phyloP scores from a whole-genome alignment of 2,797 vertebrate genomes.

The Halcyon chelicuti region DNA sequence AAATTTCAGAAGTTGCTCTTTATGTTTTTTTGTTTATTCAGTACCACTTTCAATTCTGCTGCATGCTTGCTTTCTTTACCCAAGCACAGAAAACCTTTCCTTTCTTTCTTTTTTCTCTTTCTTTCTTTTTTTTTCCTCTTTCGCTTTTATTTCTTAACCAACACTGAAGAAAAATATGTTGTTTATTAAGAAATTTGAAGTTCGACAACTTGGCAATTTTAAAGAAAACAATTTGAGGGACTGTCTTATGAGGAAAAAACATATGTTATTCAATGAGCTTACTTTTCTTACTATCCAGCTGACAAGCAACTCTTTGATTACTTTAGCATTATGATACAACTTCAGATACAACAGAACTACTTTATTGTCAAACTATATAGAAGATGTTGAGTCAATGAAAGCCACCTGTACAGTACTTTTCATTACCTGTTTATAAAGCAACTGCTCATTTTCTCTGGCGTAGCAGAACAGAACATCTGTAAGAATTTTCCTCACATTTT shows the following conservation, averaged over 20 bases:
- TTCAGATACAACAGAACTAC: constrained; percentile 69
- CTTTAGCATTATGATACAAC: constrained; percentile 67
- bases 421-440: constrained; percentile 98
- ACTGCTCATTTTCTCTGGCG: constrained; percentile 96
- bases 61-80: not conserved
- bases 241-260: constrained; percentile 59
- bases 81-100: constrained; percentile 35
- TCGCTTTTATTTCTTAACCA: constrained; percentile 12
- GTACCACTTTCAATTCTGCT: not conserved
- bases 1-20: not conserved
- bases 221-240: constrained; percentile 58
- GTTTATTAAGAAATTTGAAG: constrained; percentile 63
- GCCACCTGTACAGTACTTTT: constrained; percentile 77
- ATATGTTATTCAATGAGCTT: constrained; percentile 65
- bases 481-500: constrained; percentile 94
- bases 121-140: too few species aligned
- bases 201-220: constrained; percentile 54
- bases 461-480: constrained; percentile 99
- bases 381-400: constrained; percentile 72
- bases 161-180: constrained; percentile 20
- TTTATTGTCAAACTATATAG: constrained; percentile 70
- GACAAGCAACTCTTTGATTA: constrained; percentile 72
- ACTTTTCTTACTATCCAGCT: constrained; percentile 48
- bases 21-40: not conserved
- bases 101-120: constrained; percentile 38